Evolutionary conservation across 2,888 invertebrate genomes (phyloP), one percentile per base, ranked within the genome.

Genomic region (Zygogramma bicolorata): DNA sequence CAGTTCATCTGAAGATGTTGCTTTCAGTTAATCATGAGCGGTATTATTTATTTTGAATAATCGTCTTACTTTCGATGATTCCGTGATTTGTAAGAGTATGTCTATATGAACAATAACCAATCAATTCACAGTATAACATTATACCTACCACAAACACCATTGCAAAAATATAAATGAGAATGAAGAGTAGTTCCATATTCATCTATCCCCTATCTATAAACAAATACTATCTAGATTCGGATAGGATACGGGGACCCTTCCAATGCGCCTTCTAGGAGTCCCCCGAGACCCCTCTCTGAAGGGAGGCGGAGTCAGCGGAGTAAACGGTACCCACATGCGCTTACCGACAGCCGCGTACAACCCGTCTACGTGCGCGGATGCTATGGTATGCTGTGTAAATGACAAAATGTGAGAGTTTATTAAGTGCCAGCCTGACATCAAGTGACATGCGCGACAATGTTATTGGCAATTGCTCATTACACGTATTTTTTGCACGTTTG

Each of bases 321-420:
- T 73, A 78, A 77, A 79, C 81, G 80, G 81, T 74, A 76, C 81
- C 81, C 81, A 81, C 82, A 82, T 85, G 84, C 85, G 84, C 82
- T 79, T 73, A 75, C 77, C 73, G 65, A 81, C 84, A 84, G 84
- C 84, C 83, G 83, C 80, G 77, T 78, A 80, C 83, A 80, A 81
- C 80, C 84, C 80, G 83, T 81, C 79, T 77, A 77, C 77, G 83
- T 85, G 85, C 85, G 85, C 85, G 85, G 84, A 82, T 82, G 84
- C 82, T 78, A 73, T 75, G 75, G 53, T 66, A 46, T 67, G 67
- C 69, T 65, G 69, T 27, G 57, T 57, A 69, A 74, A 75, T 75
- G 73, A 63, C 68, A 63, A 67, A 31, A 70, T 68, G 73, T 71
- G 71, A 65, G 71, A 66, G 73, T 63, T 70, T 66, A 68, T 34